Conservation (phyloP, 2,797 vertebrate genomes). For the Poecilia picta region DNA sequence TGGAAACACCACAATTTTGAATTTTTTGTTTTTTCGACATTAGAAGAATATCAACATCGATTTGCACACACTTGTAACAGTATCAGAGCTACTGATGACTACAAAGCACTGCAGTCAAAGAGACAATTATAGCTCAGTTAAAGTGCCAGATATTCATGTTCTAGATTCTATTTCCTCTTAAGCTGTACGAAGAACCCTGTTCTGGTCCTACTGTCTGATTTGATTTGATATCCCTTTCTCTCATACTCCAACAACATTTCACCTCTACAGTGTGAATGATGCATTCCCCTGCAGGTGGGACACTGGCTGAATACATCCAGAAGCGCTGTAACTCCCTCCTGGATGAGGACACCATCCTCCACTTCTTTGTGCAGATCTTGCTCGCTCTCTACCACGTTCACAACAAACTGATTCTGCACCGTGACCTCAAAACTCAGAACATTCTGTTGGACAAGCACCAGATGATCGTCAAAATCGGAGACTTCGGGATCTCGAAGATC, state of each 20-base stretch:
- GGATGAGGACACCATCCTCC: conserved; percentile 97
- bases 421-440: conserved; percentile 98
- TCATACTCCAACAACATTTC: not conserved
- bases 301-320: conserved; percentile 95
- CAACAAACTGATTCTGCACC: conserved; percentile 96
- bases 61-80: no score
- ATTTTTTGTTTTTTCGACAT: no score
- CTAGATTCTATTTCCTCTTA: not conserved
- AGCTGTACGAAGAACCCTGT: not conserved
- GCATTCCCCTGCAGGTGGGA: conserved; percentile 82
- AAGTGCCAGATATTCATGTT: conserved; percentile 4
- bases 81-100: no score
- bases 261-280: not conserved
- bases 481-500: conserved; percentile 99
- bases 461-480: conserved; percentile 97
- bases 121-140: not conserved
- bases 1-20: no score
- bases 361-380: conserved; percentile 98
- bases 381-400: conserved; percentile 96
- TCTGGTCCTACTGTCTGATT: conserved; percentile 2
- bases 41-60: no score
- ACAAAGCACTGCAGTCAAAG: not conserved
- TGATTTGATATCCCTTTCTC: not conserved
- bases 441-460: conserved; percentile 98
- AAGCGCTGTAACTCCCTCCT: conserved; percentile 96